A percentile compares a stretch with the other conserved stretches of the same genome.
Evolutionary conservation across 2,113 vertebrate genomes (phyloP).

Genomic region (Anarrhichthys ocellatus): DNA sequence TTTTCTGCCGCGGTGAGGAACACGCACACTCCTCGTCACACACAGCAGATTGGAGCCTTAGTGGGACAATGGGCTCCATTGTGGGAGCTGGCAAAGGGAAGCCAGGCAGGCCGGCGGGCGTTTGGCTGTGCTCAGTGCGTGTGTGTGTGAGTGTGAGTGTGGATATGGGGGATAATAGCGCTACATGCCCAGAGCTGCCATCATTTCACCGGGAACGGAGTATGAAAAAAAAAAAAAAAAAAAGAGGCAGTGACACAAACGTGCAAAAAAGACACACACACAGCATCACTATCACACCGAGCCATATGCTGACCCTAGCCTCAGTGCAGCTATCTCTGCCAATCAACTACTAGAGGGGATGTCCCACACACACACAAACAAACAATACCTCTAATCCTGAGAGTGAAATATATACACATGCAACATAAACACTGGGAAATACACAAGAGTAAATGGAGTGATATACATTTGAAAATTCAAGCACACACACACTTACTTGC

Average conservation of each 20-base stretch:
- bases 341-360: slow-evolving; percentile 89
- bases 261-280: slow-evolving; percentile 74
- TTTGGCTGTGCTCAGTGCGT: slow-evolving; percentile 78
- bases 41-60: slow-evolving; percentile 89
- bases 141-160: slow-evolving; percentile 59
- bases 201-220: slow-evolving; percentile 90
- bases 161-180: slow-evolving; percentile 89
- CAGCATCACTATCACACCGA: slow-evolving; percentile 92
- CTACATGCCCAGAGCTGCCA: slow-evolving; percentile 93
- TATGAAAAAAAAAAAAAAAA: slow-evolving; percentile 88
- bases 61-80: slow-evolving; percentile 92
- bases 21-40: slow-evolving; percentile 69
- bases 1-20: slow-evolving; percentile 57
- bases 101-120: slow-evolving; percentile 75
- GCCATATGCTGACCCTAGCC: slow-evolving; percentile 98
- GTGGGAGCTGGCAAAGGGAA: slow-evolving; percentile 89
- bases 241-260: slow-evolving; percentile 81
- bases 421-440: slow-evolving; percentile 47
- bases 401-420: slow-evolving; percentile 49
- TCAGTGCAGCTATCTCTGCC: slow-evolving; percentile 92
- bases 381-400: slow-evolving; percentile 57
- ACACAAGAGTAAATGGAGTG: slow-evolving; percentile 33
- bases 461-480: slow-evolving; percentile 60
- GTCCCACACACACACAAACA: slow-evolving; percentile 74
- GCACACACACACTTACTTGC: slow-evolving; percentile 65